Conservation (phyloP, 2,797 vertebrate species). For the Halcyon badia region DNA sequence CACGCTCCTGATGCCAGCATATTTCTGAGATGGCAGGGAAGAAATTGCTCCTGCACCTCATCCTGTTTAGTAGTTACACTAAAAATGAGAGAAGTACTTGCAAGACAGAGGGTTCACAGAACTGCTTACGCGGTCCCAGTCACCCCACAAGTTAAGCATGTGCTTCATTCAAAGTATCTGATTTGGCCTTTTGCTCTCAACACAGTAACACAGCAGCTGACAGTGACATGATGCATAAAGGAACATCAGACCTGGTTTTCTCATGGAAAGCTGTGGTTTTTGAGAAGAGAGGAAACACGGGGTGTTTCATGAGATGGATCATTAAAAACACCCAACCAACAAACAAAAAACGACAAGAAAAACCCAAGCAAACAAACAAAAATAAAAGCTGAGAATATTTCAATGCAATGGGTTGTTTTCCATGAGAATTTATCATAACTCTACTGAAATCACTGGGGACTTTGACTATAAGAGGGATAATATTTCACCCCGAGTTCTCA, state of each 20-base stretch:
- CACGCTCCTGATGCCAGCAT: not conserved
- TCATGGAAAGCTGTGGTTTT: not conserved
- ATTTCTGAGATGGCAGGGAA: not conserved
- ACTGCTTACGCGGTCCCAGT: not conserved
- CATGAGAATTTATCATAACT: slow-evolving; percentile 1
- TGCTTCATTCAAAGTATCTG: not conserved
- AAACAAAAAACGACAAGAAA: not conserved
- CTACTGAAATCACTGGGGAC: not conserved
- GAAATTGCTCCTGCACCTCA: not conserved
- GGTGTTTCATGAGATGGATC: not conserved
- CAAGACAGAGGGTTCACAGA: not conserved
- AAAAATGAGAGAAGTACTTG: not conserved
- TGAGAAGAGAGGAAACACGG: not conserved
- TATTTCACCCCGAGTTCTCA: slow-evolving; percentile 14
- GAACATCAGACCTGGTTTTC: not conserved
- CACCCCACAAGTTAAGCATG: not conserved
- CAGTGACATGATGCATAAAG: not conserved
- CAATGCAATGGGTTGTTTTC: not conserved
- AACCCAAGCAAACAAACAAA: not conserved
- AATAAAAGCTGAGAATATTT: not conserved
- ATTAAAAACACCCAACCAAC: not conserved
- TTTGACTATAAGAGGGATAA: slow-evolving; percentile 8
- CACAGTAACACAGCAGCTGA: not conserved
- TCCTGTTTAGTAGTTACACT: not conserved
- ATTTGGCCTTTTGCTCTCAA: not conserved